These are phyloP conservation scores for Callochromis pleurospilus DNA, from an alignment of 2,113 vertebrate genomes.

Conservation along the genomic window DNA sequence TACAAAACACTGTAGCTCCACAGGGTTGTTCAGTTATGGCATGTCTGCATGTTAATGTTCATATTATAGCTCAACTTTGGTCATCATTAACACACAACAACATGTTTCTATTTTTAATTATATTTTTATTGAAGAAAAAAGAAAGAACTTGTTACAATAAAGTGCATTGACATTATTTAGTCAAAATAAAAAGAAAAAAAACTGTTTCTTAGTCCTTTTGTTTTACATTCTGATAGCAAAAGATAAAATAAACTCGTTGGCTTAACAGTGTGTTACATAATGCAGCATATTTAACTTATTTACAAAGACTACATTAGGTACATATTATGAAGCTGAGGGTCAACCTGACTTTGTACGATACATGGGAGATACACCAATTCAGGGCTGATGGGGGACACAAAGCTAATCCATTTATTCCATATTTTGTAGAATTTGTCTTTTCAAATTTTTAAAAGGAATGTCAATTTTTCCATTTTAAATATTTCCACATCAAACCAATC, in stretches of 20 bases:
- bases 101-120: not conserved
- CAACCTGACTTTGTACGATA: not conserved
- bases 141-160: not conserved
- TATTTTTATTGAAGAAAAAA: not conserved
- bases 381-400: fast-evolving
- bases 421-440: not conserved
- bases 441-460: not conserved
- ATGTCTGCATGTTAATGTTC: not conserved
- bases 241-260: not conserved
- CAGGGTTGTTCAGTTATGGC: not conserved
- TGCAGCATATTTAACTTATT: too few species aligned
- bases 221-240: not conserved
- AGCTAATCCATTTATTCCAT: not conserved
- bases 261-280: too few species aligned
- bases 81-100: not conserved
- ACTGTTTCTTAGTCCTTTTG: fast-evolving
- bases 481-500: not conserved
- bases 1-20: not conserved
- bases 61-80: not conserved
- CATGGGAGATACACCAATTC: not conserved
- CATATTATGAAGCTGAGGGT: too few species aligned
- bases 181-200: not conserved
- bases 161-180: not conserved
- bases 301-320: too few species aligned
- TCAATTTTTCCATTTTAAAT: not conserved